Conservation (phyloP, 2,113 vertebrate species). For the Pterophyllum scalare region DNA sequence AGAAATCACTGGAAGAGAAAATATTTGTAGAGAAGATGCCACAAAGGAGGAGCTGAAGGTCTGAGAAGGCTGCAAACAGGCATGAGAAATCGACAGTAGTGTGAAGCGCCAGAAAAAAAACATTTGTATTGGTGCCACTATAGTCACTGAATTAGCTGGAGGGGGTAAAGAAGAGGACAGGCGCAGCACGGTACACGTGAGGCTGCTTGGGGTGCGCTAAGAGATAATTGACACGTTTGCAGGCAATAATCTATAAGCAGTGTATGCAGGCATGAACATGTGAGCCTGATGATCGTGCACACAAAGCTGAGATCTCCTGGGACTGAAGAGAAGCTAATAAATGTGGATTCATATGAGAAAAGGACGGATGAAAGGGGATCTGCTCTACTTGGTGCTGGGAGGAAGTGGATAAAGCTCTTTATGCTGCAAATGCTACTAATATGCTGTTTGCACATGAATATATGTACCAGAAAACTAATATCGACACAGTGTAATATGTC, state of each 20-base stretch:
- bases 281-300: constrained; percentile 40
- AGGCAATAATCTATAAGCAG: constrained; percentile 52
- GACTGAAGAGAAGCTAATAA: constrained; percentile 4
- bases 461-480: not conserved
- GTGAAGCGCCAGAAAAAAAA: not conserved
- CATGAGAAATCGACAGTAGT: not conserved
- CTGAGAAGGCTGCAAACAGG: not conserved
- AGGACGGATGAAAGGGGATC: not conserved
- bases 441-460: not conserved
- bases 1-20: not conserved
- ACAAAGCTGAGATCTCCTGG: constrained; percentile 28
- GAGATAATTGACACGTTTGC: constrained; percentile 35
- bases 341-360: constrained; percentile 38
- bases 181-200: constrained; percentile 43
- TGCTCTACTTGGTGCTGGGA: not conserved
- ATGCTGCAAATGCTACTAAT: not conserved
- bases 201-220: constrained; percentile 20
- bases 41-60: not conserved
- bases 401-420: not conserved
- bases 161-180: constrained; percentile 26
- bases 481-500: not conserved
- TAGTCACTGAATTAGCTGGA: constrained; percentile 17
- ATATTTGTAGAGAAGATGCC: not conserved
- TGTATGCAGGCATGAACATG: constrained; percentile 41
- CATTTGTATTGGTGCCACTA: constrained; percentile 8